Evolutionary conservation across 1,140 invertebrate genomes (phyloP).

Genomic region (Diuraphis noxia): DNA sequence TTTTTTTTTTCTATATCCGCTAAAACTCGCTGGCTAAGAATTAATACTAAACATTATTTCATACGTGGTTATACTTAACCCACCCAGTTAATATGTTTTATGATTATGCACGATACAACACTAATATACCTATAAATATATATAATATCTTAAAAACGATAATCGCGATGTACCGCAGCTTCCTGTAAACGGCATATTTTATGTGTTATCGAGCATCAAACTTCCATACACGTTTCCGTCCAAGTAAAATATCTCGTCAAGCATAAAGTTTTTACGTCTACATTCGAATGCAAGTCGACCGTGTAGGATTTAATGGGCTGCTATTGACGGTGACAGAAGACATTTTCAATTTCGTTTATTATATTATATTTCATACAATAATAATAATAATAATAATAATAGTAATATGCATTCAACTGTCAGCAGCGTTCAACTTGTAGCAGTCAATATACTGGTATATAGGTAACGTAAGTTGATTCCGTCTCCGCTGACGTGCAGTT

Average conservation of each 20-base stretch:
- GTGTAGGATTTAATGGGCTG: background rate
- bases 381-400: no score
- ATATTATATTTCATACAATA: background rate
- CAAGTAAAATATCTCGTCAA: background rate
- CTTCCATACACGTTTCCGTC: background rate
- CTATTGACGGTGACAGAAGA: background rate
- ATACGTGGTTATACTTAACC: no score
- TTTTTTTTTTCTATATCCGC: no score
- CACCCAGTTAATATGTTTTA: no score
- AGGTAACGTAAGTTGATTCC: background rate
- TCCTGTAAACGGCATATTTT: background rate
- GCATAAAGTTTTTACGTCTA: background rate
- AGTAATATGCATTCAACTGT: background rate
- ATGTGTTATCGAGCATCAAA: slow-evolving; percentile 1
- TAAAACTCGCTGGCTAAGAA: no score
- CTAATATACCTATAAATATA: no score
- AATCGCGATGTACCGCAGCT: background rate
- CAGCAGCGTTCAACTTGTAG: background rate
- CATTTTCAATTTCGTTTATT: background rate
- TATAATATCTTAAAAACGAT: background rate
- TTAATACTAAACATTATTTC: no score
- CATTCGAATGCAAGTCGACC: background rate
- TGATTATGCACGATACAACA: no score
- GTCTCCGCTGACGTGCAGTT: no score
- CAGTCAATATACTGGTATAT: background rate